phyloP scores from a whole-genome alignment of 2,113 vertebrate species.

The Stercorarius parasiticus region DNA sequence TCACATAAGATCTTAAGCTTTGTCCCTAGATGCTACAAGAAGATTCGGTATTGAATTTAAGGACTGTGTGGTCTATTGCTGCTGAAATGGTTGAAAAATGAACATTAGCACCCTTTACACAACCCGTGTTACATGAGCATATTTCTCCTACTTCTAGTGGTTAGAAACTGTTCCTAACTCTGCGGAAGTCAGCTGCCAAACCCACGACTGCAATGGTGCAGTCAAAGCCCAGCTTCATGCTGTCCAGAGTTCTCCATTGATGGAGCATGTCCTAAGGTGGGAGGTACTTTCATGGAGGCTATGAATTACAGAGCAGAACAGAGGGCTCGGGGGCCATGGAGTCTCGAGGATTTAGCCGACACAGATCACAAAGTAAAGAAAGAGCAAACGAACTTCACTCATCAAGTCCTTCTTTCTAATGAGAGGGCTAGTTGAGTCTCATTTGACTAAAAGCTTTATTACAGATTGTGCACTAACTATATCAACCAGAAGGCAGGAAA shows the following conservation, averaged over 20 bases:
- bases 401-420: neutral
- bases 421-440: neutral
- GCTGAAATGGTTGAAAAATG: neutral
- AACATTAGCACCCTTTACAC: neutral
- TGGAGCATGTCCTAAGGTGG: neutral
- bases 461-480: neutral
- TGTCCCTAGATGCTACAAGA: neutral
- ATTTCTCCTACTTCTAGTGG: neutral
- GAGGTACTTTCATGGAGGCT: neutral
- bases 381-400: neutral
- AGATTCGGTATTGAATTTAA: neutral
- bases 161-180: neutral
- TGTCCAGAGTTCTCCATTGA: neutral
- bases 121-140: neutral
- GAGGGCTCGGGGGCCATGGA: neutral
- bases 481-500: neutral
- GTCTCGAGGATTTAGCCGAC: neutral
- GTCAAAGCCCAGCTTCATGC: neutral
- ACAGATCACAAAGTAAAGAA: neutral
- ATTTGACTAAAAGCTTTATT: constrained; percentile 43
- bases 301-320: neutral
- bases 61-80: neutral
- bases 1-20: neutral
- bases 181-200: neutral
- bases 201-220: neutral